phyloP scores from a whole-genome alignment of 2,113 vertebrate species.

The Syngnathoides biaculeatus region DNA sequence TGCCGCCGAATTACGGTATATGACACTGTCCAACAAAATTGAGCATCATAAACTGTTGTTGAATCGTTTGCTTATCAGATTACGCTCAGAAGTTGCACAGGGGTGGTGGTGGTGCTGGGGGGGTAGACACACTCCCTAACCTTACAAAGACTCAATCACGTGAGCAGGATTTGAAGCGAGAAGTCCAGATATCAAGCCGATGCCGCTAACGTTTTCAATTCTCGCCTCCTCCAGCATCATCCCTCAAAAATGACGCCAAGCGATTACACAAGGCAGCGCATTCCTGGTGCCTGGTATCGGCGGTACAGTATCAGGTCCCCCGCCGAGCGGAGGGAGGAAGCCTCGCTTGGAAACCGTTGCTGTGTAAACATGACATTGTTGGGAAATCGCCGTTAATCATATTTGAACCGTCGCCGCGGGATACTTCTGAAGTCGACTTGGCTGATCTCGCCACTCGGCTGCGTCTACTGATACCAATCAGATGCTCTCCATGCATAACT shows the following conservation, averaged over 20 bases:
- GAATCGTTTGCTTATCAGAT: no score
- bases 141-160: not conserved
- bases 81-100: no score
- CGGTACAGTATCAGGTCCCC: conserved; percentile 44
- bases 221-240: conserved; percentile 28
- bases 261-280: conserved; percentile 53
- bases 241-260: conserved; percentile 31
- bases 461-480: conserved; percentile 17
- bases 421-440: not conserved
- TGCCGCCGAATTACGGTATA: no score
- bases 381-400: conserved; percentile 35
- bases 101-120: no score
- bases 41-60: no score
- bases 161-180: not conserved
- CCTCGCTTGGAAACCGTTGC: conserved; percentile 21
- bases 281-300: conserved; percentile 69
- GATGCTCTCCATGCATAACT: not conserved
- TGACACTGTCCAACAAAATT: no score
- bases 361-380: conserved; percentile 36
- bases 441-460: conserved; percentile 1
- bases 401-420: not conserved
- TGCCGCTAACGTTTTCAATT: conserved; percentile 42
- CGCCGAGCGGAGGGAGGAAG: conserved; percentile 50
- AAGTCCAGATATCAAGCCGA: conserved; percentile 21
- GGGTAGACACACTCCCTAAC: not conserved